A percentile compares a stretch with the other conserved stretches of the same genome.
phyloP scores from a whole-genome alignment of 2,797 vertebrate genomes.

The Notolabrus celidotus region DNA sequence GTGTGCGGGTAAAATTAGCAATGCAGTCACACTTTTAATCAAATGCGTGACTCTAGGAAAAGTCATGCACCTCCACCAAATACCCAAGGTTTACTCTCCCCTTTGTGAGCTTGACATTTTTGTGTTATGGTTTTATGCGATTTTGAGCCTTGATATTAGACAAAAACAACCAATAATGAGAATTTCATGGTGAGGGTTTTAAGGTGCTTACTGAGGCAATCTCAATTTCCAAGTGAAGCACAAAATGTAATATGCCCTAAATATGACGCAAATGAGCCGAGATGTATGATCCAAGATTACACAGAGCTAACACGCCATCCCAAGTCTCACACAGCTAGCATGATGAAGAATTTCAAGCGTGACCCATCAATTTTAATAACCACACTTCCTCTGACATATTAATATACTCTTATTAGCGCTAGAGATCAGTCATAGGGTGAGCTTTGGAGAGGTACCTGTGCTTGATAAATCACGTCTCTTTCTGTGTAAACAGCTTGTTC shows the following conservation, averaged over 20 bases:
- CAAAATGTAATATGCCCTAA: conserved; percentile 41
- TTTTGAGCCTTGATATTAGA: conserved; percentile 63
- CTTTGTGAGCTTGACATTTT: conserved; percentile 34
- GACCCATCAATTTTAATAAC: conserved; percentile 58
- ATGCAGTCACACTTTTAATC: conserved; percentile 77
- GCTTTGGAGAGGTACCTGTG: conserved; percentile 34
- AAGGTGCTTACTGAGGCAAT: conserved; percentile 46
- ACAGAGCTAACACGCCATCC: conserved; percentile 23
- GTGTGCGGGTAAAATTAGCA: conserved; percentile 65
- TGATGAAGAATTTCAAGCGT: conserved; percentile 41
- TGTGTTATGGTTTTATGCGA: conserved; percentile 55
- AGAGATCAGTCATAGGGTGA: conserved; percentile 43
- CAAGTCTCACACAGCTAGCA: conserved; percentile 22
- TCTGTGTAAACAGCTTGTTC: conserved; percentile 47
- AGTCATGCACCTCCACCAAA: conserved; percentile 54
- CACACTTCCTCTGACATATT: conserved; percentile 53
- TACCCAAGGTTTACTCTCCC: conserved; percentile 42
- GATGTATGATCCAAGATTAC: conserved; percentile 54
- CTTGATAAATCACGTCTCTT: conserved; percentile 29
- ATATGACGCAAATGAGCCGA: conserved; percentile 56
- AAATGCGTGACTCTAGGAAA: conserved; percentile 59
- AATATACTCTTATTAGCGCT: conserved; percentile 56
- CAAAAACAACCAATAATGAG: conserved; percentile 57
- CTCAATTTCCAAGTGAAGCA: conserved; percentile 34
- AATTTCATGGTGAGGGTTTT: conserved; percentile 47